These are phyloP conservation scores for Temnothorax longispinosus DNA, from an alignment of 1,140 invertebrate genomes.

Conservation along the genomic window DNA sequence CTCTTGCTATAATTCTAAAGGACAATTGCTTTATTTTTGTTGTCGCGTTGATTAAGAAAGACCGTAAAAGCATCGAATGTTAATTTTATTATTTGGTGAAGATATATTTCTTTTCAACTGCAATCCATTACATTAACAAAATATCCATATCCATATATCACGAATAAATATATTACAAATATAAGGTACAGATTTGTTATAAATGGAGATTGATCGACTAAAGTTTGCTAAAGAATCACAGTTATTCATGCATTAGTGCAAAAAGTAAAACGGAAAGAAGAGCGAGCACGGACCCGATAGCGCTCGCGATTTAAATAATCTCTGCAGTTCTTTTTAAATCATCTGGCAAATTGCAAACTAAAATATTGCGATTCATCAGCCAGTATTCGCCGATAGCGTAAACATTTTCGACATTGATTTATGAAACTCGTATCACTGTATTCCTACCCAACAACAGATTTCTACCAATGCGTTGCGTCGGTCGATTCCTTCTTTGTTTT, in stretches of 20 bases:
- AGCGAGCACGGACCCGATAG: not conserved
- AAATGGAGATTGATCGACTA: slow-evolving; percentile 1
- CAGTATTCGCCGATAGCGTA: slow-evolving; percentile 6
- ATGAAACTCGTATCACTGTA: slow-evolving; percentile 34
- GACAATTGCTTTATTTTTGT: not conserved
- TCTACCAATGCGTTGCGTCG: not conserved
- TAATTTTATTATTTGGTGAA: not conserved
- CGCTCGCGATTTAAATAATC: slow-evolving; percentile 28
- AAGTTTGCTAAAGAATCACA: not conserved
- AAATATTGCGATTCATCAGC: slow-evolving; percentile 59
- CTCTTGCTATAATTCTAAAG: not conserved
- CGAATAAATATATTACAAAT: not conserved
- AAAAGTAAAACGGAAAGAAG: not conserved
- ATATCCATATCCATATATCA: not conserved
- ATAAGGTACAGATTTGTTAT: not conserved
- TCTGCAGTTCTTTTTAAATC: slow-evolving; percentile 26
- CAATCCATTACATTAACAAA: not conserved
- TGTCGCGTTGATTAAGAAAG: not conserved
- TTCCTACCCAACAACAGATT: slow-evolving; percentile 14
- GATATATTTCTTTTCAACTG: not conserved
- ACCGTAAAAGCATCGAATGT: not conserved
- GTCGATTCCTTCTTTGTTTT: slow-evolving; percentile 25
- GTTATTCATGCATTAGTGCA: not conserved
- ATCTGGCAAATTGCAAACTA: slow-evolving; percentile 31
- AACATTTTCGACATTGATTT: slow-evolving; percentile 43